A percentile compares a stretch with the other conserved stretches of the same genome.
Conservation (phyloP, 2,888 invertebrate genomes). For the Mantis religiosa region DNA sequence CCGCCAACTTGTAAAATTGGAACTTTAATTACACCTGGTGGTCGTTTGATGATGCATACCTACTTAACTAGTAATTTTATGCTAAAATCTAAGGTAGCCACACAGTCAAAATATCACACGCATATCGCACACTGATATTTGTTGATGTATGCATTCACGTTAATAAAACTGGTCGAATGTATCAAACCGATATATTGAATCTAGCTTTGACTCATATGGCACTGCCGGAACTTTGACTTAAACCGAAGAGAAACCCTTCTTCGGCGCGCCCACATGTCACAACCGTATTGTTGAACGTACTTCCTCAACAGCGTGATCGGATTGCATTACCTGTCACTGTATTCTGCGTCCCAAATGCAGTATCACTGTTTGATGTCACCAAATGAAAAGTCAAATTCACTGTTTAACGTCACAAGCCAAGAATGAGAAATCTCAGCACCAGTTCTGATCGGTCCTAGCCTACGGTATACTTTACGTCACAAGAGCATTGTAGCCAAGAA, state of each 20-base stretch:
- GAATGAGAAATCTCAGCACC: slow-evolving; percentile 6
- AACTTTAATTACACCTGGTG: too few species aligned
- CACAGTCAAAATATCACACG: background rate
- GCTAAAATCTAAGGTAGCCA: background rate
- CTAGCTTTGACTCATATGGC: background rate
- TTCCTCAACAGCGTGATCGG: background rate
- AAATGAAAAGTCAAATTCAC: background rate
- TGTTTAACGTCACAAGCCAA: slow-evolving; percentile 7
- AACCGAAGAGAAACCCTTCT: background rate
- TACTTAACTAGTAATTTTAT: too few species aligned
- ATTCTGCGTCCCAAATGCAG: background rate
- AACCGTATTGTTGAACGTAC: background rate
- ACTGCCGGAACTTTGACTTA: background rate
- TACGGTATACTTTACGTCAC: slow-evolving; percentile 9
- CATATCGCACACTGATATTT: background rate
- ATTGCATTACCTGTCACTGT: background rate
- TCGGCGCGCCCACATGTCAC: background rate
- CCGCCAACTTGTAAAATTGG: too few species aligned
- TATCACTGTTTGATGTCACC: background rate
- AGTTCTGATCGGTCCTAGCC: background rate
- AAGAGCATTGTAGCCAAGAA: slow-evolving; percentile 8
- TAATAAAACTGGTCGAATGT: too few species aligned
- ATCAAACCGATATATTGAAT: too few species aligned
- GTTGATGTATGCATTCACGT: background rate
- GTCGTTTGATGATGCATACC: too few species aligned